Base-by-base conservation (phyloP, 2,113 vertebrate species). In the Tauraco erythrolophus region DNA sequence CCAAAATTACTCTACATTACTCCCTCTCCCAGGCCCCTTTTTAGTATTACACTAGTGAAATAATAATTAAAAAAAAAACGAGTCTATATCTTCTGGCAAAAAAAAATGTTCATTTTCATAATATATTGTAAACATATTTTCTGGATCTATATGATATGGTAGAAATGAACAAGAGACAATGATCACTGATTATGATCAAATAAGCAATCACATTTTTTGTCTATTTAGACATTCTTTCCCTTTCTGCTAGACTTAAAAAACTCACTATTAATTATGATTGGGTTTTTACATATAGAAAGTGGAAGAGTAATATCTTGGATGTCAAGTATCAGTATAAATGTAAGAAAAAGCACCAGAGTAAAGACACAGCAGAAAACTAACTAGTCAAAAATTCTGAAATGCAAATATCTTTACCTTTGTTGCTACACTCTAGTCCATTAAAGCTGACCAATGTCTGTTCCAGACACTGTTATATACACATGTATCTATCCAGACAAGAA, bases 211-310 rank as follows among this genome's bases (percentile, higher is more conserved):
- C 11, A 30, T n/a, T 78, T 72, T 35, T 68, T 21, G 2, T 77
- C 31, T 64, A 2, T 16, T 84, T 28, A 88, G 45, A 61, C 10
- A 45, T 50, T 75, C 4, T 50, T 76, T 61, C 7, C 31, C 13
- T 61, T 80, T 11, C 27, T 56, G 6, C 4, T 51, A 28, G 21
- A 60, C 4, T 39, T 60, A n/a, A 25, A 79, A 84, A 75, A 23
- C 1, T 39, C 31, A 35, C 3, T 45, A 19, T 1, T 0, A 11
- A 21, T 50, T 76, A 39, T 35, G 30, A 28, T 3, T 37, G 15
- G 16, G 5, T 10, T 76, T 83, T 75, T 33, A 45, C 23, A 14
- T 27, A 15, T 4, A 8, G 21, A 28, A 30, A 76, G 30, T 17
- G 8, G 21, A 56, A 82, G 10, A 82, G 43, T 60, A 75, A 28